Conservation (phyloP, 2,113 vertebrate species). For the Labeo rohita region DNA sequence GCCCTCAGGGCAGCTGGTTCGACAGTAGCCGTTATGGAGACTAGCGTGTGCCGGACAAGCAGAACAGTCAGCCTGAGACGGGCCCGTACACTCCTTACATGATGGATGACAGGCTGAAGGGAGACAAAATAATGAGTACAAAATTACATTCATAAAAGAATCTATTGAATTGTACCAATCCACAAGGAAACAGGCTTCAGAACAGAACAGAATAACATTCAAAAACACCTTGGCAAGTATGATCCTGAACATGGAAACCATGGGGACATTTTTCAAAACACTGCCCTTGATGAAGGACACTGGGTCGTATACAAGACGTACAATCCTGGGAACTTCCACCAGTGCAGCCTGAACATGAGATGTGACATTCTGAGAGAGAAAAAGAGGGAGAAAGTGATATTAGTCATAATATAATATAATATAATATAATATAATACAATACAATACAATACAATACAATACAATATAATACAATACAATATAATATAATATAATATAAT, state of each 20-base stretch:
- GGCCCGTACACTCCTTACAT: constrained; percentile 78
- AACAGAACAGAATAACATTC: not conserved
- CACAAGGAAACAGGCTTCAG: not conserved
- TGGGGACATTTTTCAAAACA: constrained; percentile 79
- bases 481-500: not conserved
- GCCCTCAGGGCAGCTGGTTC: constrained; percentile 75
- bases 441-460: too few species aligned
- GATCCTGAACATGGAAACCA: constrained; percentile 71
- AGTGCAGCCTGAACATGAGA: constrained; percentile 79
- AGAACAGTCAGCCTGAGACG: constrained; percentile 75
- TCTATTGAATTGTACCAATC: not conserved
- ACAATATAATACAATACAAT: too few species aligned
- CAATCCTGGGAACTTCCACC: constrained; percentile 79
- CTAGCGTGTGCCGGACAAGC: constrained; percentile 76
- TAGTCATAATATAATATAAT: not conserved
- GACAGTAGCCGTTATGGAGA: constrained; percentile 72
- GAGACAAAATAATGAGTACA: not conserved
- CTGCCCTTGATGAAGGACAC: constrained; percentile 71
- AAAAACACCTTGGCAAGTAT: constrained; percentile 75
- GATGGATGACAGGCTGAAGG: constrained; percentile 81
- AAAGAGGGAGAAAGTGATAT: not conserved
- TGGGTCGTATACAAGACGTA: constrained; percentile 70
- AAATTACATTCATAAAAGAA: not conserved
- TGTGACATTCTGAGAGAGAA: constrained; percentile 81
- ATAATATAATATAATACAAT: not conserved